These are phyloP conservation scores for Onychomys leucogaster DNA, from an alignment of 2,797 vertebrate genomes.

Conservation along the genomic window DNA sequence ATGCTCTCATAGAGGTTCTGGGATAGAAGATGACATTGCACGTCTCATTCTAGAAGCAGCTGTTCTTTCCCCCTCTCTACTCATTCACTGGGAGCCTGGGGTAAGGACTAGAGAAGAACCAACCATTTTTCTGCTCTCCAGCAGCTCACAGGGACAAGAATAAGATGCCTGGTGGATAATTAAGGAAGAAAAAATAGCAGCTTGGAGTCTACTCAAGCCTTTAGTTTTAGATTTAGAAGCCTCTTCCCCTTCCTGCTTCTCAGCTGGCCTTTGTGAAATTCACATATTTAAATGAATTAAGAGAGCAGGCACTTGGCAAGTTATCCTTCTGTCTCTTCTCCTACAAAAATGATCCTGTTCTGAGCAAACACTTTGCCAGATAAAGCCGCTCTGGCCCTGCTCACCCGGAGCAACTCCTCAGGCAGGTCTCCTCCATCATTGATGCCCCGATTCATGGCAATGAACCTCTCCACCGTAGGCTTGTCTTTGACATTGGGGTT, in stretches of 20 bases:
- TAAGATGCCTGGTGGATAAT: not conserved
- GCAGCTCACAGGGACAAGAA: not conserved
- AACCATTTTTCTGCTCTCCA: not conserved
- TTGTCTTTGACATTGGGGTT: conserved; percentile 99
- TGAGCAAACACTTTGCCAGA: not conserved
- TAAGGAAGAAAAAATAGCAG: not conserved
- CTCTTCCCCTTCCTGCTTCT: not conserved
- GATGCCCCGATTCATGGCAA: conserved; percentile 97
- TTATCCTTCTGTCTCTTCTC: not conserved
- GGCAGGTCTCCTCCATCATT: conserved; percentile 97
- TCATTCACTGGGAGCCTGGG: rapidly evolving
- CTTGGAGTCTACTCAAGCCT: not conserved
- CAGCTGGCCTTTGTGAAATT: not conserved
- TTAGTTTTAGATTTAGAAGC: no score
- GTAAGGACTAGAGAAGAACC: not conserved
- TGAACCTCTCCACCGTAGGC: conserved; percentile 94
- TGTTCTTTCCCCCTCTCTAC: not conserved
- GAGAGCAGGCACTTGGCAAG: not conserved
- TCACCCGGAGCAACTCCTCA: conserved; percentile 95
- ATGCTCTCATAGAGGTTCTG: conserved; percentile 98
- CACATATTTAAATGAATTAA: not conserved
- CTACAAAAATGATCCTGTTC: not conserved
- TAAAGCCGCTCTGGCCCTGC: conserved; percentile 22
- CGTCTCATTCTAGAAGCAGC: not conserved
- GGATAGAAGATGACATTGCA: not conserved